These are phyloP conservation scores for Mionectes olivaceus DNA, from an alignment of 2,797 vertebrate genomes.

Conservation along the genomic window DNA sequence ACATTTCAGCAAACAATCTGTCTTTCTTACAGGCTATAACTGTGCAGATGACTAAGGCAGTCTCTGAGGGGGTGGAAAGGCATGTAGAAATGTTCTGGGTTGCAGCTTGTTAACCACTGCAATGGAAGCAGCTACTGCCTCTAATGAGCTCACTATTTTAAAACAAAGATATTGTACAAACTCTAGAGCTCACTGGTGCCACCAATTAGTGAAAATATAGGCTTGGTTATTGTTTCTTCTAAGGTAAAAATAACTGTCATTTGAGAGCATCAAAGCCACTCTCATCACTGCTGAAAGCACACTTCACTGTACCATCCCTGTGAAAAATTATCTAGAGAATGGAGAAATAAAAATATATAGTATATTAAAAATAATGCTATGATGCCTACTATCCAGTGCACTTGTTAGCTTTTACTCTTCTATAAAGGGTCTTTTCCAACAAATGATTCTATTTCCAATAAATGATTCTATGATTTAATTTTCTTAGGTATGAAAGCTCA, in stretches of 20 bases:
- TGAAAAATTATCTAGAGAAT: not conserved
- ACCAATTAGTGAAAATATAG: slow-evolving; percentile 51
- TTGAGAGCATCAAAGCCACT: slow-evolving; percentile 44
- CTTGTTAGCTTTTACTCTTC: not conserved
- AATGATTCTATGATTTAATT: not conserved
- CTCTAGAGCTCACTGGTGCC: not conserved
- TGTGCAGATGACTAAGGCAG: slow-evolving; percentile 55
- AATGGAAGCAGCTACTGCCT: slow-evolving; percentile 38
- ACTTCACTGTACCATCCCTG: not conserved
- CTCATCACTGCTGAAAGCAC: slow-evolving; percentile 11
- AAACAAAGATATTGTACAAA: slow-evolving; percentile 61
- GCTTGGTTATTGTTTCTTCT: slow-evolving; percentile 35
- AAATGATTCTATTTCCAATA: not conserved
- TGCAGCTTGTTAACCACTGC: slow-evolving; percentile 64
- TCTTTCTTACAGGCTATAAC: slow-evolving; percentile 41
- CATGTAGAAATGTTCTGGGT: slow-evolving; percentile 51
- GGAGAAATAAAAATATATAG: slow-evolving; percentile 5
- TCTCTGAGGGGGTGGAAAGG: slow-evolving; percentile 64
- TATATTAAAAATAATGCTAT: not conserved
- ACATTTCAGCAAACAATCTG: slow-evolving; percentile 54
- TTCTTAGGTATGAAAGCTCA: not conserved
- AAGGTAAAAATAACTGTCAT: slow-evolving; percentile 48
- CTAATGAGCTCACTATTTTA: slow-evolving; percentile 57
- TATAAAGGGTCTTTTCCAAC: not conserved
- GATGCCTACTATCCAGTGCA: not conserved